phyloP scores from a whole-genome alignment of 2,888 invertebrate genomes.

The Dryobota labecula region DNA sequence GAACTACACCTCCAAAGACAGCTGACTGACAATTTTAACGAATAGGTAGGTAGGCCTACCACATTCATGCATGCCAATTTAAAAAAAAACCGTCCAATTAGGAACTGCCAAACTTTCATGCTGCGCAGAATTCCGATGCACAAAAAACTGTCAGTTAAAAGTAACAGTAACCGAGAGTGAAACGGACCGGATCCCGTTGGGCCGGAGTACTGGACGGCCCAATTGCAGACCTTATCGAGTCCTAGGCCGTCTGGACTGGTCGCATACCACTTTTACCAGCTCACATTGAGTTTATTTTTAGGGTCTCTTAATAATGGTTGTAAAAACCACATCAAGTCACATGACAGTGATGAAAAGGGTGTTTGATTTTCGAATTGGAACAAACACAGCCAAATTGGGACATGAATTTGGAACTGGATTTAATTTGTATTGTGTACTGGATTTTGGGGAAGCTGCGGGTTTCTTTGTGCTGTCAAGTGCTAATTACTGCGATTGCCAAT shows the following conservation, averaged over 20 bases:
- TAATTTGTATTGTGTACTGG: neutral
- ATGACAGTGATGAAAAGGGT: neutral
- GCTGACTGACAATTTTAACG: constrained; percentile 3
- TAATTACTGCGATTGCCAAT: neutral
- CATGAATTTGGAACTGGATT: neutral
- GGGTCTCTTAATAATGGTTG: neutral
- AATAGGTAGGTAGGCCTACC: neutral
- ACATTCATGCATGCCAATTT: constrained; percentile 1
- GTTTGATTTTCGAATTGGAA: neutral
- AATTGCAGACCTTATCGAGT: constrained; percentile 67
- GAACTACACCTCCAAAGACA: neutral
- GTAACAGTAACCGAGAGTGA: constrained; percentile 72
- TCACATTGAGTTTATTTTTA: constrained; percentile 24
- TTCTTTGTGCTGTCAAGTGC: neutral
- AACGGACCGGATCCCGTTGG: constrained; percentile 64
- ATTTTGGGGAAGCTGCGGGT: neutral
- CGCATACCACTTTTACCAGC: constrained; percentile 69
- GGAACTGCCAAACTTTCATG: constrained; percentile 42
- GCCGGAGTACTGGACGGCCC: constrained; percentile 60
- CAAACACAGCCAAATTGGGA: no score
- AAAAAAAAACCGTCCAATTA: constrained; percentile 49
- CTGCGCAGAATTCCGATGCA: constrained; percentile 25
- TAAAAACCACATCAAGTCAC: neutral
- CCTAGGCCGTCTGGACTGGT: constrained; percentile 69
- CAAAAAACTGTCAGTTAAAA: constrained; percentile 63